These are phyloP conservation scores for Acipenser ruthenus DNA, from an alignment of 2,797 vertebrate genomes.

Conservation along the genomic window DNA sequence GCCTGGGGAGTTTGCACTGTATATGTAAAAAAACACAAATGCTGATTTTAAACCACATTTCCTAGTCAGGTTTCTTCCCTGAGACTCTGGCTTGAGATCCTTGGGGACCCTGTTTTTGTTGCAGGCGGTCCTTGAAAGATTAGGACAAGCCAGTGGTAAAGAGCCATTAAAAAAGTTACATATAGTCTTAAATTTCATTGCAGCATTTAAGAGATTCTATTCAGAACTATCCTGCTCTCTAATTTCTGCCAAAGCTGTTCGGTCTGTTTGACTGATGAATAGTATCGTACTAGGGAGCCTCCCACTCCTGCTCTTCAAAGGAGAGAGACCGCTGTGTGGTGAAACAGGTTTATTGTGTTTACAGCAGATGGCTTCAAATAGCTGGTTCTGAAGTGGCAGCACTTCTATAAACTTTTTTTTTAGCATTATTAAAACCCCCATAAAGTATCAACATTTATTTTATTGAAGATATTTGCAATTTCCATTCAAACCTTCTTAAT, in stretches of 20 bases:
- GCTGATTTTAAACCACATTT: background rate
- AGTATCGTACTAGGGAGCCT: constrained; percentile 17
- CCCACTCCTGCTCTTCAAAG: constrained; percentile 10
- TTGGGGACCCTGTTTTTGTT: constrained; percentile 3
- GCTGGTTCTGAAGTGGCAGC: background rate
- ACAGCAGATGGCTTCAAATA: constrained; percentile 20
- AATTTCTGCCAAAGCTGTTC: constrained; percentile 16
- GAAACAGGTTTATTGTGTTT: constrained; percentile 8
- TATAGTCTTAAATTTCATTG: constrained; percentile 8
- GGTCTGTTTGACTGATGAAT: constrained; percentile 15
- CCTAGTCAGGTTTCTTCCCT: constrained; percentile 7
- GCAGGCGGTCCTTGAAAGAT: constrained; percentile 4
- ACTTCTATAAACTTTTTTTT: too few relatives aligned
- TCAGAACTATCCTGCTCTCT: constrained; percentile 16
- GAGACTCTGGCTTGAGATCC: constrained; percentile 5
- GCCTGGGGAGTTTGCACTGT: too few relatives aligned
- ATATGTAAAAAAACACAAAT: too few relatives aligned
- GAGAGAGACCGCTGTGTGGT: background rate
- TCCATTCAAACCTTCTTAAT: too few relatives aligned
- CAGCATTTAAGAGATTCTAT: constrained; percentile 18
- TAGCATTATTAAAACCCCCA: too few relatives aligned
- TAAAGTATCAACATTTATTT: too few relatives aligned
- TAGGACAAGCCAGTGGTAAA: constrained; percentile 9
- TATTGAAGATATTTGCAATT: too few relatives aligned
- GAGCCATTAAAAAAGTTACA: background rate